Evolutionary conservation across 2,113 vertebrate genomes (phyloP).

Genomic region (Stictonetta naevosa): DNA sequence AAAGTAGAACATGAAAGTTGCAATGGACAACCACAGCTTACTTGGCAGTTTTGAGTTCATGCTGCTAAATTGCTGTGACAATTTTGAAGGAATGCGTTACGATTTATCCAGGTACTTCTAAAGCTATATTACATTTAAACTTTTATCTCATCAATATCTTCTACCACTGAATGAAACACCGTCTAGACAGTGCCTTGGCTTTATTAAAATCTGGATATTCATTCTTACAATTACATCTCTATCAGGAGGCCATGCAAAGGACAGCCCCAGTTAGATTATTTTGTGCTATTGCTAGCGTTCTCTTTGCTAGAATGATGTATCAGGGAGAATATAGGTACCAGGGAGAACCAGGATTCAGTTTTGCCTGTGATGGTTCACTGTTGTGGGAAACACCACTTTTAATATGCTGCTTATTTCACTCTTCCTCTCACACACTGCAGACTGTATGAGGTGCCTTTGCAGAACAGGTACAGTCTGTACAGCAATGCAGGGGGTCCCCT

Average conservation of each 20-base stretch:
- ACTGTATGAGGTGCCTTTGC: background rate
- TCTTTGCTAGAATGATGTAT: background rate
- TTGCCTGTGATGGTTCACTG: background rate
- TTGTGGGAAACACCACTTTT: background rate
- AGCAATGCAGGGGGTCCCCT: background rate
- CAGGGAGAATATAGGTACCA: background rate
- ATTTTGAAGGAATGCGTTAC: background rate
- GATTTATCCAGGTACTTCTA: background rate
- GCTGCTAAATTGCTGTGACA: background rate
- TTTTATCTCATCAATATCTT: background rate
- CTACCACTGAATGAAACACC: background rate
- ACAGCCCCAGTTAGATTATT: background rate
- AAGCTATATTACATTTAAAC: background rate
- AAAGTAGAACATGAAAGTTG: background rate
- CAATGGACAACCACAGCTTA: background rate
- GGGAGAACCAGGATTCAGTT: background rate
- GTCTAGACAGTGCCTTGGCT: background rate
- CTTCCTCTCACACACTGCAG: background rate
- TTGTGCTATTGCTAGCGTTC: background rate
- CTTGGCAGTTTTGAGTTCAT: background rate
- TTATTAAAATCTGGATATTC: background rate
- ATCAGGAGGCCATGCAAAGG: rapidly evolving
- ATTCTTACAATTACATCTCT: background rate
- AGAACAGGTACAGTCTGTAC: rapidly evolving
- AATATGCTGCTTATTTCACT: background rate